Evolutionary conservation across 2,113 vertebrate genomes (phyloP).

Genomic region (Cyrtonyx montezumae): DNA sequence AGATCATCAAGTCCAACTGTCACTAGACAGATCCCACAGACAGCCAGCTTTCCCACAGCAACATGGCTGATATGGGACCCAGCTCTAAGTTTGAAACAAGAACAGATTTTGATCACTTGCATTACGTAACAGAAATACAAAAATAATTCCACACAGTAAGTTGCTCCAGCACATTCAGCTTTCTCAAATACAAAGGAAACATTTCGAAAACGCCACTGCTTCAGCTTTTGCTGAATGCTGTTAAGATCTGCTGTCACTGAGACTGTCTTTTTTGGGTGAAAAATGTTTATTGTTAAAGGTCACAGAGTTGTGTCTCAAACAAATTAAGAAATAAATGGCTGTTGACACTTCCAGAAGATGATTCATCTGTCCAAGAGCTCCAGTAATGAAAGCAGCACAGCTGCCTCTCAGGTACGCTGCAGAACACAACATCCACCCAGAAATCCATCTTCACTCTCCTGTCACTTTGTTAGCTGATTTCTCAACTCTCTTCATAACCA

Average conservation of each 20-base stretch:
- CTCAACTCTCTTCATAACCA: not conserved
- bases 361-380: constrained; percentile 32
- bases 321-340: constrained; percentile 46
- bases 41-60: not conserved
- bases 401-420: constrained; percentile 46
- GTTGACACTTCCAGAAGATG: constrained; percentile 40
- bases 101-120: not conserved
- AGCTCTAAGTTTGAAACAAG: not conserved
- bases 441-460: constrained; percentile 29
- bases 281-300: constrained; percentile 54
- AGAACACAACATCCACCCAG: constrained; percentile 19
- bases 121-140: not conserved
- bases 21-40: not conserved
- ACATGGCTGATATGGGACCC: not conserved
- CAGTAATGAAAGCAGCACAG: not conserved
- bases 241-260: constrained; percentile 14
- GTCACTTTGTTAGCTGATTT: not conserved
- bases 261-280: constrained; percentile 25
- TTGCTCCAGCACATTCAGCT: not conserved
- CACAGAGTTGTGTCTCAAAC: constrained; percentile 1
- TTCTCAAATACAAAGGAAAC: constrained; percentile 28
- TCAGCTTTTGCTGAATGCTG: not conserved
- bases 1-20: too few relatives aligned
- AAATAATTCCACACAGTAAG: not conserved
- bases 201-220: not conserved